phyloP scores from a whole-genome alignment of 1,140 invertebrate genomes.

The Diabrotica undecimpunctata region DNA sequence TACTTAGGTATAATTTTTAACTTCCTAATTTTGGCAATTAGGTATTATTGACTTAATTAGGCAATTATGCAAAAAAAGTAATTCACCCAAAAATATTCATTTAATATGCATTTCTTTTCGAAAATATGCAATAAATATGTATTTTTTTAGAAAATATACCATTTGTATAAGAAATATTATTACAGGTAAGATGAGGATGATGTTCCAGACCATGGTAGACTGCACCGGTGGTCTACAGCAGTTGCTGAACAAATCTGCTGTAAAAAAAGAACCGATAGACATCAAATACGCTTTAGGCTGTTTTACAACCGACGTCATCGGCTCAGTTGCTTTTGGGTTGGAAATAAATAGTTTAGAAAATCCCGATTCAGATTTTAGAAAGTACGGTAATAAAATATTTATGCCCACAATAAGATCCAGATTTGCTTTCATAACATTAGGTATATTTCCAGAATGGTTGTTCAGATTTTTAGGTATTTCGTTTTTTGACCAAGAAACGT shows the following conservation, averaged over 20 bases:
- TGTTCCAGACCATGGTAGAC: constrained; percentile 50
- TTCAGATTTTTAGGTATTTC: background rate
- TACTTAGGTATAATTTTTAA: background rate
- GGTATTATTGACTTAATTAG: too few relatives aligned
- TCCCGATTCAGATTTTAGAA: constrained; percentile 45
- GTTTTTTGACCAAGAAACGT: background rate
- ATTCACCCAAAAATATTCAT: too few relatives aligned
- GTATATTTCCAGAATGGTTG: background rate
- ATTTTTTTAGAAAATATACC: too few relatives aligned
- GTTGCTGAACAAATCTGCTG: constrained; percentile 32
- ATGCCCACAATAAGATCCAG: background rate
- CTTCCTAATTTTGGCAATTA: too few relatives aligned
- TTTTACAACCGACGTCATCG: constrained; percentile 44
- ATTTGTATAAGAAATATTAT: background rate
- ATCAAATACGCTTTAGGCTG: constrained; percentile 35
- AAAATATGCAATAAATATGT: too few relatives aligned
- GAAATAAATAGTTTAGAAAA: constrained; percentile 38
- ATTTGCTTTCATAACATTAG: background rate
- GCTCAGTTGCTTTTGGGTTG: constrained; percentile 42
- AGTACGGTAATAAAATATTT: constrained; percentile 18
- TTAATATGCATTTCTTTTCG: too few relatives aligned
- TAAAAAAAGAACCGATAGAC: constrained; percentile 30
- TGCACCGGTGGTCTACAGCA: constrained; percentile 45
- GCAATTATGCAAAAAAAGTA: too few relatives aligned
- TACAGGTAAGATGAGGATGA: constrained; percentile 54